Evolutionary conservation across 2,888 invertebrate species (phyloP).

Genomic region (Campoletis raptor): DNA sequence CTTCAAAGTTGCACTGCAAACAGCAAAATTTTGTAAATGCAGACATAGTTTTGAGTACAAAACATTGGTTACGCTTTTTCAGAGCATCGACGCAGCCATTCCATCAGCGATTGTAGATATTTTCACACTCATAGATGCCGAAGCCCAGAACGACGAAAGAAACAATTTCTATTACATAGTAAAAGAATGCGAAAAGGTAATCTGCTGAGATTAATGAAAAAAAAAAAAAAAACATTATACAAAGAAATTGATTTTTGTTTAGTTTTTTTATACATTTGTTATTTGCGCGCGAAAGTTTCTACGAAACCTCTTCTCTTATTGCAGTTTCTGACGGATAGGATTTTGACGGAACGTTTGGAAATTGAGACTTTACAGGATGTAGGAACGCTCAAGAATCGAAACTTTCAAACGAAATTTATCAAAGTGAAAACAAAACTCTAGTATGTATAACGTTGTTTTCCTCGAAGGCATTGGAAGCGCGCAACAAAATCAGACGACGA

Average conservation of each 20-base stretch:
- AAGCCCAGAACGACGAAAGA: constrained; percentile 92
- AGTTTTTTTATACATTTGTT: neutral
- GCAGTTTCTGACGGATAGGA: constrained; percentile 91
- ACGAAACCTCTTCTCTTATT: constrained; percentile 73
- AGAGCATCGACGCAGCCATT: constrained; percentile 92
- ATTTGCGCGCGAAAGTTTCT: neutral
- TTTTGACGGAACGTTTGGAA: constrained; percentile 96
- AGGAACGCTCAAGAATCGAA: constrained; percentile 94
- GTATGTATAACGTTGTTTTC: constrained; percentile 88
- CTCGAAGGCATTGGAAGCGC: constrained; percentile 12
- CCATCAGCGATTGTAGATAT: constrained; percentile 94
- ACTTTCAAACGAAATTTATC: constrained; percentile 97
- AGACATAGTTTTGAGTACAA: neutral
- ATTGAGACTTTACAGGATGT: constrained; percentile 97
- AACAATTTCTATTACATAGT: constrained; percentile 92
- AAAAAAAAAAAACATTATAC: neutral
- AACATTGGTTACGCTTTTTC: constrained; percentile 55
- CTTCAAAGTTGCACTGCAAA: neutral
- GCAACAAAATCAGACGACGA: neutral
- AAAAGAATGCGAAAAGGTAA: constrained; percentile 92
- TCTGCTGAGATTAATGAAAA: neutral
- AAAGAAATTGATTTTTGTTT: neutral
- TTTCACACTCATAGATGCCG: constrained; percentile 93
- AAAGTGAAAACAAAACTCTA: constrained; percentile 99
- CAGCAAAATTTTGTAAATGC: neutral